Evolutionary conservation across 2,113 vertebrate genomes (phyloP).

Genomic region (Proteles cristata): DNA sequence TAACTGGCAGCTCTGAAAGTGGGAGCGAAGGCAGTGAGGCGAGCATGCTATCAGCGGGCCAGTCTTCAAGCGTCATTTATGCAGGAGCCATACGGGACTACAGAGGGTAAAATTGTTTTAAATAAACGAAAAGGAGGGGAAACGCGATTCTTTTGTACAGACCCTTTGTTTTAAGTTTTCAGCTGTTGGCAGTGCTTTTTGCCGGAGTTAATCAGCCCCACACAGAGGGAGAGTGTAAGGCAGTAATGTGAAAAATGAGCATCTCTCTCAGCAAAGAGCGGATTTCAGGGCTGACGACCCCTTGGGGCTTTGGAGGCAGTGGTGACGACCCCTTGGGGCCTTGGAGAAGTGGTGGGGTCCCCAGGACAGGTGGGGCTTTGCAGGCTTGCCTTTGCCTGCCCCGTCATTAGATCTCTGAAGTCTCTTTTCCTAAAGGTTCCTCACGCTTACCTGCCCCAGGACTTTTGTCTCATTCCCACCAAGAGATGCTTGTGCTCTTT

Average conservation of each 20-base stretch:
- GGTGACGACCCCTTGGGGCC: not conserved
- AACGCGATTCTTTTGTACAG: constrained; percentile 52
- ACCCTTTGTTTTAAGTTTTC: constrained; percentile 49
- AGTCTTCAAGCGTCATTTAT: constrained; percentile 55
- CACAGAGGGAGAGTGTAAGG: not conserved
- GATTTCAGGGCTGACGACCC: fast-evolving
- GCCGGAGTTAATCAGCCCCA: constrained; percentile 6
- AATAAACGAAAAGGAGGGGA: not conserved
- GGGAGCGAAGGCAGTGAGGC: constrained; percentile 72
- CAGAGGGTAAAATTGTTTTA: not conserved
- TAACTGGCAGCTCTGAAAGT: constrained; percentile 86
- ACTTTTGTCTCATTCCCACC: not conserved
- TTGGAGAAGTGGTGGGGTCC: fast-evolving
- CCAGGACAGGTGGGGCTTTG: not conserved
- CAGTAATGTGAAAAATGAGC: constrained; percentile 36
- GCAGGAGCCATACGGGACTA: constrained; percentile 46
- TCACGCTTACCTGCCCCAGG: not conserved
- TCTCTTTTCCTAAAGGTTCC: not conserved
- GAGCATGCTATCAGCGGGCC: constrained; percentile 11
- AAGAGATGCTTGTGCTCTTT: not conserved
- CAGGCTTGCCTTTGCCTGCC: not conserved
- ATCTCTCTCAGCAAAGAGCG: not conserved
- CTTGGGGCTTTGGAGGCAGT: not conserved
- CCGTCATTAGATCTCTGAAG: not conserved
- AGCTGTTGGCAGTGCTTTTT: constrained; percentile 60